These are phyloP conservation scores for Tenthredo notha DNA, from an alignment of 2,888 invertebrate species.

Conservation along the genomic window DNA sequence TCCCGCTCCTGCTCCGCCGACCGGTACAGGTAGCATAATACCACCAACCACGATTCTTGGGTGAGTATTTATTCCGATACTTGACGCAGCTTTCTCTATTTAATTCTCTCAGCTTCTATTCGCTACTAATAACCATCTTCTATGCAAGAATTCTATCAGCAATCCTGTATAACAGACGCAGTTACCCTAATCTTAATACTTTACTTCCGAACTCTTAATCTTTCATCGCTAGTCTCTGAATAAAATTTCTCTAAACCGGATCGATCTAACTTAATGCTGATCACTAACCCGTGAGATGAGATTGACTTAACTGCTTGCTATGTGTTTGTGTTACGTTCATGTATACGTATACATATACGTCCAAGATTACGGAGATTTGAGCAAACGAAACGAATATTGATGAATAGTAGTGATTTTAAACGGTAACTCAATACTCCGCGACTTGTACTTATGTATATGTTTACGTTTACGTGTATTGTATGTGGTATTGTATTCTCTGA, in stretches of 20 bases:
- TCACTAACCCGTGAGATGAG: conserved; percentile 7
- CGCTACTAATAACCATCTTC: neutral
- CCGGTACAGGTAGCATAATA: conserved; percentile 75
- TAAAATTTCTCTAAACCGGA: neutral
- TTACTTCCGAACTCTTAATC: neutral
- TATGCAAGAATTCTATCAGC: conserved; percentile 20
- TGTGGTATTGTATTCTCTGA: conserved; percentile 37
- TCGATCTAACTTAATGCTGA: neutral
- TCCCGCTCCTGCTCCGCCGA: conserved; percentile 80
- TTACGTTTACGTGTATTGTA: neutral
- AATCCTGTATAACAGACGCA: neutral
- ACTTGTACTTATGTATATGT: neutral
- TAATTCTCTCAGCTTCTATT: conserved; percentile 42
- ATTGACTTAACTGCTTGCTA: conserved; percentile 7
- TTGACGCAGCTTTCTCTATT: neutral
- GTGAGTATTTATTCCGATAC: conserved; percentile 65
- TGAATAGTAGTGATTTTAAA: neutral
- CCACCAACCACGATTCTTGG: conserved; percentile 74
- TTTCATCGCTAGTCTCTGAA: conserved; percentile 2
- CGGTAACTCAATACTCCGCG: neutral
- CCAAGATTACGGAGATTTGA: neutral
- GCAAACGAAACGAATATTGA: neutral
- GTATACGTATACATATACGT: neutral
- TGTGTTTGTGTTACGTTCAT: neutral
- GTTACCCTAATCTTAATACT: neutral